These are phyloP conservation scores for Cladopsammia gracilis DNA, from an alignment of 64 coral and sea anemone species.

Conservation along the genomic window DNA sequence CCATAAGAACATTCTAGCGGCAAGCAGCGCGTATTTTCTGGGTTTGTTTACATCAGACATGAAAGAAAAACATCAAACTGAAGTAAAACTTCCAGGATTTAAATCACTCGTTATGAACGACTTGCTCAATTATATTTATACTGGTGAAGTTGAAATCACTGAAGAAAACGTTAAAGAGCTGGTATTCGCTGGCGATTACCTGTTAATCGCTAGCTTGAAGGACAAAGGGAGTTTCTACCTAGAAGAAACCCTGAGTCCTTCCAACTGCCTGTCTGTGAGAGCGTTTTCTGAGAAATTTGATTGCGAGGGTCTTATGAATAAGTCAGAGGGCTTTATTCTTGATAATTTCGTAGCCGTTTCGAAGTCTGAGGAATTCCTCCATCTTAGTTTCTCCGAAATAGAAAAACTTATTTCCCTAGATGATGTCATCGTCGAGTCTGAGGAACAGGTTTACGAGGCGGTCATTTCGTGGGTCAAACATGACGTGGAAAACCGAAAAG, in stretches of 20 bases:
- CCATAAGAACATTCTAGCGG: conserved; percentile 87
- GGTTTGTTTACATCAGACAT: conserved; percentile 93
- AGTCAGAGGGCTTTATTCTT: conserved; percentile 77
- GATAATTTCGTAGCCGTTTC: conserved; percentile 93
- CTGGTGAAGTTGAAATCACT: conserved; percentile 82
- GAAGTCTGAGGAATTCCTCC: conserved; percentile 91
- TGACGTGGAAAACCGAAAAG: conserved; percentile 61
- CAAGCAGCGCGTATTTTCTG: conserved; percentile 88
- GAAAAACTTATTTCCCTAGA: conserved; percentile 76
- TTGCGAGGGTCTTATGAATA: conserved; percentile 73
- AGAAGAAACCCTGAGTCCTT: conserved; percentile 73
- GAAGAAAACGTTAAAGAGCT: conserved; percentile 91
- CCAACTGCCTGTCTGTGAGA: conserved; percentile 89
- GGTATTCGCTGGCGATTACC: conserved; percentile 88
- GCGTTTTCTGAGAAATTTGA: conserved; percentile 92
- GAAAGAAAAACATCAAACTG: conserved; percentile 75
- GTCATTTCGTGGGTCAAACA: conserved; percentile 88
- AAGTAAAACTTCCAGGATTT: conserved; percentile 84
- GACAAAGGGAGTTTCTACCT: conserved; percentile 80
- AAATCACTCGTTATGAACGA: conserved; percentile 87
- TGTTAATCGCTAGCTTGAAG: conserved; percentile 89
- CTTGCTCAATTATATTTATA: conserved; percentile 90
- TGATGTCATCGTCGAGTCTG: conserved; percentile 82
- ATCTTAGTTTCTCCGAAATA: conserved; percentile 55
- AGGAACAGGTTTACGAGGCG: conserved; percentile 95